These are phyloP conservation scores for Eumeta japonica DNA, from an alignment of 1,140 invertebrate genomes.

Conservation along the genomic window DNA sequence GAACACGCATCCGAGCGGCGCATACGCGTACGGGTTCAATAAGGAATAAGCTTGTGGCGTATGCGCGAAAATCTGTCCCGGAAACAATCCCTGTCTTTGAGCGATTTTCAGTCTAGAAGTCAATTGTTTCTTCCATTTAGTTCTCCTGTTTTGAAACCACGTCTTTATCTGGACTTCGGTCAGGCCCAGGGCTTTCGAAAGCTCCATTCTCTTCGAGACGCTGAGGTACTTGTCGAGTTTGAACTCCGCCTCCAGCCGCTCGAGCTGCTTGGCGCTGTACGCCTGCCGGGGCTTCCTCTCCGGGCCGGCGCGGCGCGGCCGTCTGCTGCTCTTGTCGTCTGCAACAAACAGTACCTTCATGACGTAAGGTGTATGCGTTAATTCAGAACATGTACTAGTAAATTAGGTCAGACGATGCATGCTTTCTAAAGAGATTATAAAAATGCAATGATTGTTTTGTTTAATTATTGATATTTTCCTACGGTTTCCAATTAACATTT, in stretches of 20 bases:
- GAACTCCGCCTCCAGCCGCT: conserved; percentile 88
- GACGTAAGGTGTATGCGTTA: too few relatives aligned
- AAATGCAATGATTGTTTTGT: too few relatives aligned
- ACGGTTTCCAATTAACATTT: too few relatives aligned
- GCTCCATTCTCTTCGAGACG: conserved; percentile 90
- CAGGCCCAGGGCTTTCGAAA: conserved; percentile 82
- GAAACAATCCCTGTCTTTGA: conserved; percentile 77
- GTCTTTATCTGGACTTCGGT: conserved; percentile 98
- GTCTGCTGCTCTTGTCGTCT: conserved; percentile 58
- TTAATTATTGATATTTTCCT: too few relatives aligned
- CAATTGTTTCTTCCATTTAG: conserved; percentile 95
- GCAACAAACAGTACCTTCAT: conserved; percentile 1
- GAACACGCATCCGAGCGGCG: conserved; percentile 58
- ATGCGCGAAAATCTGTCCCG: conserved; percentile 68
- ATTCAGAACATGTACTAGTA: too few relatives aligned
- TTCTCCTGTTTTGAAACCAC: conserved; percentile 93
- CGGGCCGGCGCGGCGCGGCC: conserved; percentile 79
- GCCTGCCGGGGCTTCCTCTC: conserved; percentile 93
- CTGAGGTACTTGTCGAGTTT: conserved; percentile 94
- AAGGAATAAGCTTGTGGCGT: conserved; percentile 62
- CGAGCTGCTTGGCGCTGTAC: conserved; percentile 90
- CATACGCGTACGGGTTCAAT: conserved; percentile 47
- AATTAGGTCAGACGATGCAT: too few relatives aligned
- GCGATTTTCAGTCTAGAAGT: conserved; percentile 85
- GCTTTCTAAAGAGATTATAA: too few relatives aligned